Conservation (phyloP, 2,797 vertebrate genomes). For the Lutjanus campechanus region DNA sequence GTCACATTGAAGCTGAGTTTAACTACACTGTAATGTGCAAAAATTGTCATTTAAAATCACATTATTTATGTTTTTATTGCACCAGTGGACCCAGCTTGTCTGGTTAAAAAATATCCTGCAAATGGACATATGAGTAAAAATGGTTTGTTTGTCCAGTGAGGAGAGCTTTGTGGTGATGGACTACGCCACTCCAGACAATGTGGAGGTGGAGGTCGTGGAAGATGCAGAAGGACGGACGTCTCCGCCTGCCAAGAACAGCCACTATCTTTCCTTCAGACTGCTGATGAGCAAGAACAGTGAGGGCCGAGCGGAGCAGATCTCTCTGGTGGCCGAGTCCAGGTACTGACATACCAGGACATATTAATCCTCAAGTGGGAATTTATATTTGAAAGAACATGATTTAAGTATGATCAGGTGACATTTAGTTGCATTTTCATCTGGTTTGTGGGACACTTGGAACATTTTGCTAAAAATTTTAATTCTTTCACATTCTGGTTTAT, state of each 20-base stretch:
- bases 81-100: neutral
- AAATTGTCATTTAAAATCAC: neutral
- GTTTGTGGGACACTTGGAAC: neutral
- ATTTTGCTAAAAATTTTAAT: neutral
- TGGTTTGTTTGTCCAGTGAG: slow-evolving; percentile 84
- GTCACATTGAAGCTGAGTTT: neutral
- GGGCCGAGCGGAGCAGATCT: slow-evolving; percentile 86
- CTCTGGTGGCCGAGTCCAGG: slow-evolving; percentile 89
- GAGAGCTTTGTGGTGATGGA: slow-evolving; percentile 94
- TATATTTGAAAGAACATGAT: neutral
- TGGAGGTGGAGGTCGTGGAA: slow-evolving; percentile 86
- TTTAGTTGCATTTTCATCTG: neutral
- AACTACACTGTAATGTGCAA: neutral
- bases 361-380: neutral
- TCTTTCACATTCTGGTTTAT: neutral
- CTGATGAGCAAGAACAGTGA: slow-evolving; percentile 91
- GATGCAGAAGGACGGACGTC: slow-evolving; percentile 68
- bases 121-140: neutral
- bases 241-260: slow-evolving; percentile 59
- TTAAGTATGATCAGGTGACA: neutral
- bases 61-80: neutral
- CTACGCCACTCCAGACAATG: slow-evolving; percentile 90
- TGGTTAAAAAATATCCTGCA: neutral
- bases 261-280: slow-evolving; percentile 86
- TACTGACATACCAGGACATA: slow-evolving; percentile 71